Base-by-base conservation (phyloP, 2,888 invertebrate genomes). In the Dendrolimus houi region DNA sequence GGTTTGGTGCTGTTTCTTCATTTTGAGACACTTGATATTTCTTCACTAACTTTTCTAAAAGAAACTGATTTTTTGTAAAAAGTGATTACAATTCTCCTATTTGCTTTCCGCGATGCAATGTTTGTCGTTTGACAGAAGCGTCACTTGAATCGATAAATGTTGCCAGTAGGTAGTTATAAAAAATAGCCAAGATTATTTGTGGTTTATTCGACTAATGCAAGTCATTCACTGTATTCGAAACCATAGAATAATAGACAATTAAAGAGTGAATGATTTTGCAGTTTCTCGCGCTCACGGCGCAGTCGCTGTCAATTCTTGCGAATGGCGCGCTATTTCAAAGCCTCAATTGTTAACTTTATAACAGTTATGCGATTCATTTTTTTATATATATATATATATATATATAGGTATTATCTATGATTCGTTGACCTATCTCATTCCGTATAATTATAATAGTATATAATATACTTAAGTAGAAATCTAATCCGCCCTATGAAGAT, bases 1-100 rank as follows among this genome's bases (percentile, higher is more conserved):
- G n/a, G 85, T 81, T 70, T 88, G 85, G 59, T 88, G 86, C 55
- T 56, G 56, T 79, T 91, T 91, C 82, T 91, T 91, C 91, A 91
- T 91, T 71, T 75, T 83, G 68, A 63, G 57, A 52, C 57, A 57
- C 41, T 54, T 1, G 12, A 52, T 9, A 58, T 60, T 52, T 58
- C 41, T 40, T 54, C 57, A 57, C 41, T 52, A 55, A 56, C 55
- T 59, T 56, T 55, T 52, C 55, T n/a, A 58, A 54, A 65, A 62
- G 63, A 62, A 59, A 59, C 55, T 60, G 64, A 59, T 56, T 62
- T 66, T 60, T 60, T 56, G 41, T 60, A 60, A 62, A 29, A 62
- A 60, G 66, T 69, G 12, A 47, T 47, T 10, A 47, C 9, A 47
- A 29, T 29, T 6, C 29, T 29, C 47, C 12, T 47, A 47, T 47